These are phyloP conservation scores for Electrona antarctica DNA, from an alignment of 2,113 vertebrate species.

Conservation along the genomic window DNA sequence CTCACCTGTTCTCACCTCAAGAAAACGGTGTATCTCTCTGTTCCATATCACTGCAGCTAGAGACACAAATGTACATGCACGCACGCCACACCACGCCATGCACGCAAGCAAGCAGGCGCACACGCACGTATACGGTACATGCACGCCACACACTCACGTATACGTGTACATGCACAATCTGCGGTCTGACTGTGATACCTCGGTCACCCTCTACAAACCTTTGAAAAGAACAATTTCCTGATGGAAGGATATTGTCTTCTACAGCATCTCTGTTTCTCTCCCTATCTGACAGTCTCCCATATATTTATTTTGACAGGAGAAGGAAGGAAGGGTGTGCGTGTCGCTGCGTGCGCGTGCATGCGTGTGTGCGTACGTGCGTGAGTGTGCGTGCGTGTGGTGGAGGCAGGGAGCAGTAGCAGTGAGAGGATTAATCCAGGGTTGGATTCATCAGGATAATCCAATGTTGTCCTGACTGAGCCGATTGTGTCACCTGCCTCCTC, in stretches of 20 bases:
- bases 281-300: not conserved
- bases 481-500: slow-evolving; percentile 53
- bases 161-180: slow-evolving; percentile 4
- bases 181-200: not conserved
- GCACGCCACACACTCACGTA: slow-evolving; percentile 14
- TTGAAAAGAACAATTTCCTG: slow-evolving; percentile 42
- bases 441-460: slow-evolving; percentile 52
- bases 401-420: not conserved
- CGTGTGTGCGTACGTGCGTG: too few species aligned
- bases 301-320: too few species aligned
- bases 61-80: not conserved
- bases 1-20: too few species aligned
- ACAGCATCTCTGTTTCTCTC: slow-evolving; percentile 3
- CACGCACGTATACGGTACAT: slow-evolving; percentile 8
- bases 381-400: not conserved
- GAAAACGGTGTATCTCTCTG: not conserved
- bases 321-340: too few species aligned
- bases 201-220: slow-evolving; percentile 14
- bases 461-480: slow-evolving; percentile 41
- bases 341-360: too few species aligned
- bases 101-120: not conserved
- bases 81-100: not conserved
- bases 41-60: slow-evolving; percentile 1
- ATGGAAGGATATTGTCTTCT: slow-evolving; percentile 36
- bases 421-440: slow-evolving; percentile 35